These are phyloP conservation scores for Leptopilina myrica DNA, from an alignment of 2,888 invertebrate genomes.

Conservation along the genomic window DNA sequence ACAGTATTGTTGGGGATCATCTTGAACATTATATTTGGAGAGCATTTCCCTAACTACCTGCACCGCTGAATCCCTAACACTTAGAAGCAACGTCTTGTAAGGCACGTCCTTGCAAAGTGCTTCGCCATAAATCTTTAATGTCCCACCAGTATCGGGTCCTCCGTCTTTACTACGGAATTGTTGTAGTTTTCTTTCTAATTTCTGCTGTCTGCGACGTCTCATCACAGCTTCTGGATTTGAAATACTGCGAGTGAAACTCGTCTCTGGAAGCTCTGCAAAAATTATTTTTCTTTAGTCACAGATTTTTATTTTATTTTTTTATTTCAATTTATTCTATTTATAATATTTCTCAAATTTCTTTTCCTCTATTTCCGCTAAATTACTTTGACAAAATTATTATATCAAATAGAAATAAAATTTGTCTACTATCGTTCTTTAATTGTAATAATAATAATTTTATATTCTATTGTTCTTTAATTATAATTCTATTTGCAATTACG, in stretches of 20 bases:
- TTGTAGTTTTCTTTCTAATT: conserved; percentile 96
- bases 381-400: too few relatives aligned
- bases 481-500: too few relatives aligned
- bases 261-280: conserved; percentile 92
- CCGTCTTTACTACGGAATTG: conserved; percentile 97
- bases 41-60: conserved; percentile 97
- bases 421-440: too few relatives aligned
- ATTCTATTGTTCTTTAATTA: too few relatives aligned
- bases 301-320: neutral
- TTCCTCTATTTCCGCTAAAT: too few relatives aligned
- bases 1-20: conserved; percentile 94
- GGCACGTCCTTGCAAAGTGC: conserved; percentile 97
- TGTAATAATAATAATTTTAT: too few relatives aligned
- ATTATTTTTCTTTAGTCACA: neutral
- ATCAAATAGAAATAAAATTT: too few relatives aligned
- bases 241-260: conserved; percentile 98
- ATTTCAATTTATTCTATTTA: too few relatives aligned
- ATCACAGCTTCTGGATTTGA: conserved; percentile 99
- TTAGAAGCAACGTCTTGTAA: conserved; percentile 97
- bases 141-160: conserved; percentile 95
- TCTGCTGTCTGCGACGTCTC: conserved; percentile 96
- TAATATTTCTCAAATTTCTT: too few relatives aligned
- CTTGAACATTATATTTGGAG: conserved; percentile 96
- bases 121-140: conserved; percentile 96
- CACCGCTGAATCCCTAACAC: conserved; percentile 94